Base-by-base conservation (phyloP, 2,113 vertebrate genomes). In the Fulica atra region DNA sequence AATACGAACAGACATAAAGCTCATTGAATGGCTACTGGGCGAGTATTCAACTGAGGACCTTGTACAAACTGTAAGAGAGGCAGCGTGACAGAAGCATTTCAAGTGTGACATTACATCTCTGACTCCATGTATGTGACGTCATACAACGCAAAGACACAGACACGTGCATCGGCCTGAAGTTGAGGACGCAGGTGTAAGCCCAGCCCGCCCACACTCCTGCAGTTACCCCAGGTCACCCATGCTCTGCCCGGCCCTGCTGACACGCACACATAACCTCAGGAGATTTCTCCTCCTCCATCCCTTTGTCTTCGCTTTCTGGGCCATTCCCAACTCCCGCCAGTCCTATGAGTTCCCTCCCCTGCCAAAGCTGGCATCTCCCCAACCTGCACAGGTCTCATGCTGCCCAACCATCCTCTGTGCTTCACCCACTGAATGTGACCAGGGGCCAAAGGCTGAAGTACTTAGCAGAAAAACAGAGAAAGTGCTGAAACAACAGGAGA, bases 1-100 rank as follows among this genome's bases (percentile, higher is more conserved):
- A 60, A 60, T 86, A 95, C 65, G 28, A 96, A 96, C 70, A 90
- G 79, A 92, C 10, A 46, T 70, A 95, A 88, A 83, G 76, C 48
- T 93, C 66, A 17, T 8, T 42, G 78, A 69, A 90, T 19, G 44
- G 78, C 64, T 66, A n/a, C 17, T 68, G 87, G 68, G 81, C 44
- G 60, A 84, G 69, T 42, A 78, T 56, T 89, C 82, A 77, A 53
- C 90, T 87, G 72, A 95, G 69, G 28, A 73, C 59, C 78, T 81
- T 79, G 65, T 73, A 78, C 70, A 77, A 81, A 61, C 35, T 31
- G 48, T n/a, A 53, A 26, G 28, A 82, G 44, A 53, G 33, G 77
- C 54, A 69, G 90, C 28, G 61, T 3, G 46, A 78, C 4, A 88
- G 61, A 70, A 84, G 92, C 70, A 85, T 88, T 87, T 94, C 63